A percentile compares a stretch with the other conserved stretches of the same genome.
Conservation (phyloP, 2,113 vertebrate genomes). For the Oenanthe melanoleuca region DNA sequence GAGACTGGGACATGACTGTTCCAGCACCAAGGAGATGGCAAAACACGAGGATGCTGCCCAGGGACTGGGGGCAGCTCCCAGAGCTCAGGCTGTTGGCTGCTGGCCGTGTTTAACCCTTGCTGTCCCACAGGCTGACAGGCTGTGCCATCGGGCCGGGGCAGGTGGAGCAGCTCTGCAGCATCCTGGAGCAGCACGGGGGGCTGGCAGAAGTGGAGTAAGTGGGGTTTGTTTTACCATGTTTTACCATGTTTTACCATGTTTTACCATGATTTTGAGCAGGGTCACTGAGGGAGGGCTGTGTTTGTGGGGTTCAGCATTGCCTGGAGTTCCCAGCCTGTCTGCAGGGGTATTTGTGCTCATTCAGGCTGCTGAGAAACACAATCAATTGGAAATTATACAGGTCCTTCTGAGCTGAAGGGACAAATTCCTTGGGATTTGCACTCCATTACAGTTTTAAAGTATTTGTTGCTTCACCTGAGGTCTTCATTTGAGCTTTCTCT, state of each 20-base stretch:
- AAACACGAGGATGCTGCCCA: not conserved
- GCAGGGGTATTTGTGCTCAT: fast-evolving
- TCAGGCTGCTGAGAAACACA: not conserved
- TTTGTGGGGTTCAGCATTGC: not conserved
- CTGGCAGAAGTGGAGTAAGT: slow-evolving; percentile 75
- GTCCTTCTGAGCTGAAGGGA: not conserved
- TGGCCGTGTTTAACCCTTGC: not conserved
- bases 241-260: not conserved
- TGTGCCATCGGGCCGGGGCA: slow-evolving; percentile 53
- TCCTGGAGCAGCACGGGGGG: slow-evolving; percentile 32
- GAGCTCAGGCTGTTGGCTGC: not conserved
- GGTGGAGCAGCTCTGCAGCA: slow-evolving; percentile 27
- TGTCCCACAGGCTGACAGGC: slow-evolving; percentile 43
- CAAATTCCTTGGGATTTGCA: not conserved
- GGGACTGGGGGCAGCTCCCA: not conserved
- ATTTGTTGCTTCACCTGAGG: not conserved
- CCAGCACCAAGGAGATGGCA: not conserved
- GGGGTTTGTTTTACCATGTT: not conserved
- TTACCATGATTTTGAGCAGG: not conserved
- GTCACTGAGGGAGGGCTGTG: not conserved
- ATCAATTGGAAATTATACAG: not conserved
- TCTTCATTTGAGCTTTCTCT: not conserved
- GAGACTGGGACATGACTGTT: not conserved
- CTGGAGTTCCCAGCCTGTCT: not conserved
- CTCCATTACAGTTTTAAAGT: not conserved